Evolutionary conservation across 2,888 invertebrate genomes (phyloP).

Genomic region (Stramonita haemastoma): DNA sequence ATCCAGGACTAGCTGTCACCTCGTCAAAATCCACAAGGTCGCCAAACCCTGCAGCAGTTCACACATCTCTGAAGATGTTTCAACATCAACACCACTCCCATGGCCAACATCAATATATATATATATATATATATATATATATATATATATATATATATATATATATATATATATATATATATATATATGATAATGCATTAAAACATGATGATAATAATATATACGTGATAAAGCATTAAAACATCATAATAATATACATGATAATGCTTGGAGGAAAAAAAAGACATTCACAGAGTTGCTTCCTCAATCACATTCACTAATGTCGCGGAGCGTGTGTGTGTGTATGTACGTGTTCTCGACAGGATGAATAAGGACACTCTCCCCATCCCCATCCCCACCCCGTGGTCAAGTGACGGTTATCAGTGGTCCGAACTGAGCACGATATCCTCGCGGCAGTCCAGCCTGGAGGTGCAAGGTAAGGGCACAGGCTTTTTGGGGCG

Average conservation of each 20-base stretch:
- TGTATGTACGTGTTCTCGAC: neutral
- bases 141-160: no score
- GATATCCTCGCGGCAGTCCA: neutral
- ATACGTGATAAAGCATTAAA: no score
- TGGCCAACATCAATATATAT: neutral
- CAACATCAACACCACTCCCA: no score
- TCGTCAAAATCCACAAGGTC: no score
- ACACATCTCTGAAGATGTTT: no score
- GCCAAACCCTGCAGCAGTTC: no score
- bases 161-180: no score
- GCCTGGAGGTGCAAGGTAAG: neutral
- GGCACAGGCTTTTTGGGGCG: conserved; percentile 22
- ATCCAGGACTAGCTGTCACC: no score
- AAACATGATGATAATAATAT: no score
- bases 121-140: no score
- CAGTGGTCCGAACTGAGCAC: neutral
- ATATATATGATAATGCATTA: no score
- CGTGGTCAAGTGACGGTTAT: conserved; percentile 20
- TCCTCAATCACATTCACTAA: neutral
- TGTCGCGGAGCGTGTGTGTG: neutral
- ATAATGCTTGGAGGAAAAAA: neutral
- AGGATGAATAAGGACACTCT: neutral
- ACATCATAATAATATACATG: neutral
- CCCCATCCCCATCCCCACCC: neutral
- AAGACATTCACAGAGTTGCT: neutral